Evolutionary conservation across 1,140 invertebrate genomes (phyloP), one percentile per base, ranked within the genome.

Genomic region (Bombus fervidus): DNA sequence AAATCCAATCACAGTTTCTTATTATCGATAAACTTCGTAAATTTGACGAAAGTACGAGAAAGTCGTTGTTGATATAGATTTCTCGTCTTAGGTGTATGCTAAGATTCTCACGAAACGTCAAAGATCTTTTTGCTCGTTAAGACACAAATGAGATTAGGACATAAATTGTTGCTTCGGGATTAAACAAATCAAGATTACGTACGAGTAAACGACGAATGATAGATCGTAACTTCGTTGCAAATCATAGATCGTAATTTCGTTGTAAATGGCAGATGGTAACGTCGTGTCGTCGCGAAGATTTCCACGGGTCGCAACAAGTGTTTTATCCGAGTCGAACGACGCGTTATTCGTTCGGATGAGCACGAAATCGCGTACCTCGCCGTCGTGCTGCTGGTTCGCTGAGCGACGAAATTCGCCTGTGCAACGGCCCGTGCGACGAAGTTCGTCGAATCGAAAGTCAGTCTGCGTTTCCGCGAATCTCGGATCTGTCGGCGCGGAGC

Each of bases 391-490:
- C 6, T 62, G n/a, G 25, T 31, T 57, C 59, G 22, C 9, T 18
- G 43, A 22, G 69, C 37, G 39, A 59, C 39, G 43, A 83, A 41
- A 77, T 41, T 83, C 18, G 25, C 41, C 8, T 15, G 69, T n/a
- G n/a, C 71, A 43, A 28, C 34, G n/a, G 31, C 8, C 41, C 31
- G n/a, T 68, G n/a, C n/a, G 37, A 22, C 13, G 15, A 59, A 25
- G 12, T 66, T 87, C 43, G 73, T 34, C 25, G 10, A 28, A 89
- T 77, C 77, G 37, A 81, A 77, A 84, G 18, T 59, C 25, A 28
- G 18, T 53, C 10, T 3, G 37, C 34, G 62, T 86, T 86, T 85
- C 41, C 79, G 66, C 71, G 47, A 89, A 68, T 84, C 43, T 81
- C 39, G 47, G 77, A 87, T 75, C 74, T 53, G n/a, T 62, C 9